Evolutionary conservation across 64 coral and sea anemone species (phyloP).

Genomic region (Platygyra sinensis): DNA sequence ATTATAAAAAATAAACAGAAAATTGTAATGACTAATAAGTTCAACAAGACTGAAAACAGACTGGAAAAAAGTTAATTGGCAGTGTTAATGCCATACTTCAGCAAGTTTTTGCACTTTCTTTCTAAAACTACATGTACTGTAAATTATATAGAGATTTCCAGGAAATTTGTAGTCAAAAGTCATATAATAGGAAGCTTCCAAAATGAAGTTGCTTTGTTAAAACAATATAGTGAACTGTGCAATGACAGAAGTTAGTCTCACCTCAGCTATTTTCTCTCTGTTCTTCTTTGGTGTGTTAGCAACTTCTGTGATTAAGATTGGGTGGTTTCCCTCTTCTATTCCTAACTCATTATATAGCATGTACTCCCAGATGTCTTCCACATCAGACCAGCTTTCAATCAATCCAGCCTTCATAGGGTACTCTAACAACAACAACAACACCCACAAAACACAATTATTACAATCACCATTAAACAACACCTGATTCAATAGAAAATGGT

Average conservation of each 20-base stretch:
- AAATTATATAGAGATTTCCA: too few relatives aligned
- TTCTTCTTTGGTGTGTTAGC: constrained; percentile 71
- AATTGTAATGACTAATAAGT: too few relatives aligned
- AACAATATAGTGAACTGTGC: too few relatives aligned
- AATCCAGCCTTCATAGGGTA: constrained; percentile 89
- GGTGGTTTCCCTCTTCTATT: constrained; percentile 78
- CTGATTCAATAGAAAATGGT: neutral
- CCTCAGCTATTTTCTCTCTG: constrained; percentile 95
- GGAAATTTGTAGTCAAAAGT: too few relatives aligned
- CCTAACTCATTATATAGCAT: constrained; percentile 67
- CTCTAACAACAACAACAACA: constrained; percentile 12
- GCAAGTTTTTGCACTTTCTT: too few relatives aligned
- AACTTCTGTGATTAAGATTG: constrained; percentile 79
- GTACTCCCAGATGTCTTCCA: constrained; percentile 91
- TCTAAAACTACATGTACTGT: too few relatives aligned
- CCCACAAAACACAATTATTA: neutral
- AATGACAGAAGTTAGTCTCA: constrained; percentile 1
- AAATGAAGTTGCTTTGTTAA: too few relatives aligned
- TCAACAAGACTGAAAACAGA: too few relatives aligned
- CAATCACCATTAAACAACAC: neutral
- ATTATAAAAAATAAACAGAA: too few relatives aligned
- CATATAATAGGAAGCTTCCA: too few relatives aligned
- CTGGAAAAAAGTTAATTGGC: too few relatives aligned
- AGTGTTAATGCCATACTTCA: too few relatives aligned
- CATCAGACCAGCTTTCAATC: constrained; percentile 90